Evolutionary conservation across 2,888 invertebrate species (phyloP), one percentile per base, ranked within the genome.

Genomic region (Epinotia brunnichana): DNA sequence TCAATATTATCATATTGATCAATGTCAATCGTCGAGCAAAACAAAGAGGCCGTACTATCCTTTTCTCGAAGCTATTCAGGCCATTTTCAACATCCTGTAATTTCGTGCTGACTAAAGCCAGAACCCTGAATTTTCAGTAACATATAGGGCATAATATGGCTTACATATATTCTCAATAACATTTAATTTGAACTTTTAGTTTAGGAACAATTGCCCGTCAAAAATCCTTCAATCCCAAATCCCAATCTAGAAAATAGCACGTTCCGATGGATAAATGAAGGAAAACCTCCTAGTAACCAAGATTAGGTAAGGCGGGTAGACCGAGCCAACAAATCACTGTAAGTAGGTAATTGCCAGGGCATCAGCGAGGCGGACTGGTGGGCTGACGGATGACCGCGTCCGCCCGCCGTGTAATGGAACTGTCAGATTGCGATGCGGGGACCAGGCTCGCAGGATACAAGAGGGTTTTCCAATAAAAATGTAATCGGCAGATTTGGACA

Each of bases 321-420:
- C 24, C 21, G 71, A 73, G 59, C 57, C 69, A 76, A 72, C 56
- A 70, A 71, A 74, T 68, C 70, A 70, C 61, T 72, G 70, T 66
- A 78, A 77, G 76, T 79, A 62, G 73, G 51, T 62, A 70, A 73
- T 77, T 82, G 84, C 81, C 79, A 83, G 81, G 80, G 74, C 76
- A 80, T 75, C 80, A 84, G 77, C 73, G 64, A 70, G 75, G 74
- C 76, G 75, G 79, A 76, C 76, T 74, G 70, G 74, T 74, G 77
- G 72, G n/a, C 44, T 83, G 85, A 85, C 83, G 79, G 80, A 83
- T 82, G 81, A 80, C 79, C 80, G 82, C 76, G 79, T 76, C 80
- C 83, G 79, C 77, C 80, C 79, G 79, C 84, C 84, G 84, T 86
- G 82, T 85, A 87, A 87, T 88, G 79, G 83, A 82, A 79, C 82